Base-by-base conservation (phyloP, 1,140 invertebrate species). In the Lepidurus arcticus region DNA sequence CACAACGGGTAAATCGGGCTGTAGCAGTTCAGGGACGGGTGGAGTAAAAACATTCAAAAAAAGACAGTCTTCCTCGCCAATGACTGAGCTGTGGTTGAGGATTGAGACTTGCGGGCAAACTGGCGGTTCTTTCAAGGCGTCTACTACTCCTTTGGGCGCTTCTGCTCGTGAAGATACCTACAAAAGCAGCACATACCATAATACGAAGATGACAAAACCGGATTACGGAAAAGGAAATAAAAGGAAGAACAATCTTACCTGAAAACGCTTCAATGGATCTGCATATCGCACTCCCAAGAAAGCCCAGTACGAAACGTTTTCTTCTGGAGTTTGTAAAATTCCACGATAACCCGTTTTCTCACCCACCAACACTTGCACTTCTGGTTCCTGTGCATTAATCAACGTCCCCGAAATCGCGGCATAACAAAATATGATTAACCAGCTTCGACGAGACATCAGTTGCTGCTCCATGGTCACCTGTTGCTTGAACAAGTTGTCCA, bases 1-100 rank as follows among this genome's bases (percentile, higher is more conserved):
- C 83, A 89, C 85, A 0, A 89, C 87, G 6, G 73, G 73, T 13
- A 74, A 65, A 7, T 65, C 53, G 53, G 53, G 6, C 16, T 21
- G 53, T 7, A 65, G 16, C 21, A n/a, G 16, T 21, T 21, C 53
- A n/a, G 16, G 8, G 16, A 65, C 16, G 21, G 53, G 13, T 7
- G 53, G 53, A 7, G 53, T 65, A 21, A 65, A 65, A 13, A 65
- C 21, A n/a, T 65, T 65, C 13, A 65, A 65, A 21, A 65, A 65
- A 0, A 65, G 13, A 16, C 53, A 65, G 21, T 65, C 53, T 65
- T 65, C 53, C 6, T 65, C 53, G 21, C 53, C 53, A 65, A 65
- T 9, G 16, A 16, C 21, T 65, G 16, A 13, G n/a, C n/a, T 65
- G 0, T 9, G 16, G 53, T 65, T 65, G 13, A 65, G 7, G 7